A percentile compares a stretch with the other conserved stretches of the same genome.
phyloP scores from a whole-genome alignment of 2,113 vertebrate genomes.

The Columba janthina region DNA sequence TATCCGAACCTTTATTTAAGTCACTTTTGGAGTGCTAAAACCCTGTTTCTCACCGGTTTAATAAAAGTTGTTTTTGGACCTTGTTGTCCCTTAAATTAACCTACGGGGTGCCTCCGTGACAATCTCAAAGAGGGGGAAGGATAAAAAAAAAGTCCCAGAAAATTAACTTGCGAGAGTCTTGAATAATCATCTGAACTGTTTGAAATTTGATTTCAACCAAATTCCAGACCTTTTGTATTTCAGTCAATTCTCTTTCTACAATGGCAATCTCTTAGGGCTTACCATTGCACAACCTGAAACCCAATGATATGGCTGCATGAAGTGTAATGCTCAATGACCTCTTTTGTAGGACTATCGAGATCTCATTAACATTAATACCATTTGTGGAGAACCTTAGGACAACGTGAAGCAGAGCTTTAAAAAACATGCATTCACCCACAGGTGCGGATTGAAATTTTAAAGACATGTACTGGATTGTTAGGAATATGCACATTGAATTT shows the following conservation, averaged over 20 bases:
- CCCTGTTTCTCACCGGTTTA: too few relatives aligned
- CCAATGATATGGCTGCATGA: slow-evolving; percentile 34
- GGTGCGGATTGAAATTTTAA: slow-evolving; percentile 35
- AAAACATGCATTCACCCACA: slow-evolving; percentile 42
- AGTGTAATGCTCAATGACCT: slow-evolving; percentile 52
- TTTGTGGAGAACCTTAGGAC: slow-evolving; percentile 49
- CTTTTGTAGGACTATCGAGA: slow-evolving; percentile 64
- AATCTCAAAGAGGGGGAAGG: background rate
- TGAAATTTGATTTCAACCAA: slow-evolving; percentile 32
- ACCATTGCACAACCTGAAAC: slow-evolving; percentile 51
- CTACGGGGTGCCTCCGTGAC: too few relatives aligned
- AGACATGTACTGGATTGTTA: background rate
- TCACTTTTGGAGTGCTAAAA: too few relatives aligned
- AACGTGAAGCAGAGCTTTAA: slow-evolving; percentile 57
- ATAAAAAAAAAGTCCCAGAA: background rate
- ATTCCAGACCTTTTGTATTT: slow-evolving; percentile 33
- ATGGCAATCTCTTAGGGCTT: slow-evolving; percentile 38
- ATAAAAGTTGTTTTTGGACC: too few relatives aligned
- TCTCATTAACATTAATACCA: slow-evolving; percentile 66
- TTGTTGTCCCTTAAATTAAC: too few relatives aligned
- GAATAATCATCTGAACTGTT: background rate
- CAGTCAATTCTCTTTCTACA: slow-evolving; percentile 27
- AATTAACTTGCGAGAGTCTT: background rate
- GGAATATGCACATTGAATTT: slow-evolving; percentile 25
- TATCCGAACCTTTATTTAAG: too few relatives aligned